Evolutionary conservation across 2,888 invertebrate genomes (phyloP), one percentile per base, ranked within the genome.

Genomic region (Epinotia ramella): DNA sequence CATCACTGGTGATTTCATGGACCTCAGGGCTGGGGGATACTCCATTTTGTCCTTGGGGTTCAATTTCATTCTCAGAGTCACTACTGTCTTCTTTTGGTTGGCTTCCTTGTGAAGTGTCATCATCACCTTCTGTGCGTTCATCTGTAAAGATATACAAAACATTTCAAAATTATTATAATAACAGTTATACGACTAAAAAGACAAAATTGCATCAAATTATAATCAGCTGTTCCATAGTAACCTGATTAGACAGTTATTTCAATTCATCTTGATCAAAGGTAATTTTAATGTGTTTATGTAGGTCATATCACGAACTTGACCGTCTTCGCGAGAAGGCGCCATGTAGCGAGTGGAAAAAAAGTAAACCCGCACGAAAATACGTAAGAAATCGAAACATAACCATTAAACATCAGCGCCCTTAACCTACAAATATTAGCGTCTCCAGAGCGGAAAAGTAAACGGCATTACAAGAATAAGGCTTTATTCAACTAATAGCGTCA

Each of bases 111-210:
- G 94, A 93, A 83, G 93, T 93, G 80, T 94, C 94, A 85, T 93
- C 95, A 81, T 94, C 94, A 79, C 94, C 94, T 80, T 94, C 94
- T 77, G 94, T 94, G 78, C 92, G 91, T 79, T 94, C 94, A 88
- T 94, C 94, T 94, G 90, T 78, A 78, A 84, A 77, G 65, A 46
- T 69, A 76, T 11, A n/a, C 1, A 20, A 3, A 46, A 28, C n/a
- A 28, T 46, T 9, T 60, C 24, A 69, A 12, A 24, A 60, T 28
- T 4, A 24, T 33, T 49, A 18, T 12, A 40, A 64, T n/a, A 56
- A 64, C 40, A 12, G 44, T 12, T 63, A 16, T 9, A 20, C 13
- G 40, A 59, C 11, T 67, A 62, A 57, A 66, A 24, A 49, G 6
- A 67, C 46, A 49, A 46, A 64, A 46, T 16, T 46, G 18, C 46